Percentiles rank a stretch among this genome's conserved stretches.
phyloP scores from a whole-genome alignment of 2,797 vertebrate species.

The Cuniculus paca region DNA sequence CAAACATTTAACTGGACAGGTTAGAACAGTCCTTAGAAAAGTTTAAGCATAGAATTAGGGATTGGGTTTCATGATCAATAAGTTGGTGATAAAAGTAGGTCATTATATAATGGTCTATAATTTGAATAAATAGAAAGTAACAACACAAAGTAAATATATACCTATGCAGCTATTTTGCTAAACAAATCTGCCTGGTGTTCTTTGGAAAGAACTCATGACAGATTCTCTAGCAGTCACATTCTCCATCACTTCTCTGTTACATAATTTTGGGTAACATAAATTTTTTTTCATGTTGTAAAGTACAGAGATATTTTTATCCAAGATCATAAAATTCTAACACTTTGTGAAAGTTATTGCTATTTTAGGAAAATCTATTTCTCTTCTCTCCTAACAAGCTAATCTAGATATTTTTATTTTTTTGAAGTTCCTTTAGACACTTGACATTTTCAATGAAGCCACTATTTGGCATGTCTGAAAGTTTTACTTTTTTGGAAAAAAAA shows the following conservation, averaged over 20 bases:
- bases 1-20: background rate
- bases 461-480: background rate
- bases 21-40: background rate
- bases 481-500: background rate
- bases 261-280: background rate
- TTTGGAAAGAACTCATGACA: background rate
- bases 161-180: background rate
- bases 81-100: background rate
- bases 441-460: background rate
- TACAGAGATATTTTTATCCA: background rate
- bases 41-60: background rate
- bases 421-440: background rate
- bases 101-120: background rate
- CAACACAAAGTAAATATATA: background rate
- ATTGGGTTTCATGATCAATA: background rate
- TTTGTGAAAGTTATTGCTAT: background rate
- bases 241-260: background rate
- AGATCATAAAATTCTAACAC: background rate
- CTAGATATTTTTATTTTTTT: background rate
- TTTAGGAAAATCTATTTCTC: background rate
- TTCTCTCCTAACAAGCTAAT: background rate
- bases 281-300: background rate
- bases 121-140: background rate
- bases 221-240: background rate
- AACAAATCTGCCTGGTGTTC: background rate